These are phyloP conservation scores for Phylloscopus trochiloides DNA, from an alignment of 2,113 vertebrate genomes.

Conservation along the genomic window DNA sequence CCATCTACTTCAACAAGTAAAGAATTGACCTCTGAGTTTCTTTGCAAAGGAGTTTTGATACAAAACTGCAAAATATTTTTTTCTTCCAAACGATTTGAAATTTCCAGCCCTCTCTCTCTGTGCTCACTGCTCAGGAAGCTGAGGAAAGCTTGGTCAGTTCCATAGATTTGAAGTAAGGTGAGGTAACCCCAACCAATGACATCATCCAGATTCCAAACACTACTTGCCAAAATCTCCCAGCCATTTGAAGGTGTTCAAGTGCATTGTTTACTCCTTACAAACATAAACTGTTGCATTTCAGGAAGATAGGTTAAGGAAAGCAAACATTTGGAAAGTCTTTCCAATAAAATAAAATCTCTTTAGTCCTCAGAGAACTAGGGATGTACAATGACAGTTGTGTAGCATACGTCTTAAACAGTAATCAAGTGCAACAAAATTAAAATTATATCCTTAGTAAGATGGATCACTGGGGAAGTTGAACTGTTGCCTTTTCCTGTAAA, in stretches of 20 bases:
- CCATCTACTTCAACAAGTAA: not conserved
- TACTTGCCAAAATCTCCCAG: not conserved
- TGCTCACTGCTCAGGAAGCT: not conserved
- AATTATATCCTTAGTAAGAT: constrained; percentile 20
- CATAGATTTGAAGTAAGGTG: not conserved
- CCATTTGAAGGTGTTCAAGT: not conserved
- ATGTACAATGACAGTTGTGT: not conserved
- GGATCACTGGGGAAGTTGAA: constrained; percentile 29
- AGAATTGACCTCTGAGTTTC: not conserved
- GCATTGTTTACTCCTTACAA: not conserved
- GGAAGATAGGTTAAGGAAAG: not conserved
- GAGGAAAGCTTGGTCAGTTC: not conserved
- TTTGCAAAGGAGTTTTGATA: not conserved
- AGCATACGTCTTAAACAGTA: not conserved
- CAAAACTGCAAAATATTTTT: not conserved
- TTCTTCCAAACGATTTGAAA: not conserved
- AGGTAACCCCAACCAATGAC: not conserved
- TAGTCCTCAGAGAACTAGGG: not conserved
- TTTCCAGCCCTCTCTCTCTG: not conserved
- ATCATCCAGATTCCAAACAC: not conserved
- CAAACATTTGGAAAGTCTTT: not conserved
- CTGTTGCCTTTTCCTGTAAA: constrained; percentile 34
- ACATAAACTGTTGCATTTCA: not conserved
- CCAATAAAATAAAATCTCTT: not conserved
- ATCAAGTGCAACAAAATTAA: constrained; percentile 36